These are phyloP conservation scores for Lordiphosa mommai DNA, from an alignment of 1,140 invertebrate species.

Conservation along the genomic window DNA sequence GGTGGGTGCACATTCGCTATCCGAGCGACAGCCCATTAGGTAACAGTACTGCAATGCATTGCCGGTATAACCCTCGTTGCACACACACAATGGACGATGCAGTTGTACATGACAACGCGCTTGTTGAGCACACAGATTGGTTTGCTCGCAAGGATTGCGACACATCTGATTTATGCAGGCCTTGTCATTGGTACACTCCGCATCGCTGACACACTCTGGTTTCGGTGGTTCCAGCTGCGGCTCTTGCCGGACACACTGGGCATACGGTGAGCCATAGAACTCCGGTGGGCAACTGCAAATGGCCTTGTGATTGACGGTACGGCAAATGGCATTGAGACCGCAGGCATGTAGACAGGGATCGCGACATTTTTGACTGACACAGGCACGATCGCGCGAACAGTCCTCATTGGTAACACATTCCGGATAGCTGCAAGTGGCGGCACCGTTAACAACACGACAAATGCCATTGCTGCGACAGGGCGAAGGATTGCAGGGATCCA, in stretches of 20 bases:
- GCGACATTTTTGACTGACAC: conserved; percentile 89
- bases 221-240: conserved; percentile 81
- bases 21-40: conserved; percentile 89
- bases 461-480: conserved; percentile 90
- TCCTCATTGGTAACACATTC: conserved; percentile 92
- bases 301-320: conserved; percentile 89
- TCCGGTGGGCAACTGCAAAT: conserved; percentile 89
- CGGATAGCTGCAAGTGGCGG: conserved; percentile 89
- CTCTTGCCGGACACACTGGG: conserved; percentile 84
- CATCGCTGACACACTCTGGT: conserved; percentile 89
- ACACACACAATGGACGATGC: conserved; percentile 91
- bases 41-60: conserved; percentile 85
- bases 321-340: conserved; percentile 92
- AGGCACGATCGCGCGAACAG: conserved; percentile 89
- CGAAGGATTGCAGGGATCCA: conserved; percentile 89
- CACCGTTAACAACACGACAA: conserved; percentile 86
- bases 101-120: conserved; percentile 89
- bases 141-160: conserved; percentile 86
- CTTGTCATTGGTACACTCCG: conserved; percentile 91
- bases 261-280: conserved; percentile 89
- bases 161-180: conserved; percentile 90
- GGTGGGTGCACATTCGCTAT: conserved; percentile 90
- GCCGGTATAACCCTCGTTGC: conserved; percentile 89
- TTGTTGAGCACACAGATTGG: conserved; percentile 88
- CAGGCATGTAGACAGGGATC: conserved; percentile 91